Base-by-base conservation (phyloP, 2,888 invertebrate species). In the Rotaria magnacalcarata region DNA sequence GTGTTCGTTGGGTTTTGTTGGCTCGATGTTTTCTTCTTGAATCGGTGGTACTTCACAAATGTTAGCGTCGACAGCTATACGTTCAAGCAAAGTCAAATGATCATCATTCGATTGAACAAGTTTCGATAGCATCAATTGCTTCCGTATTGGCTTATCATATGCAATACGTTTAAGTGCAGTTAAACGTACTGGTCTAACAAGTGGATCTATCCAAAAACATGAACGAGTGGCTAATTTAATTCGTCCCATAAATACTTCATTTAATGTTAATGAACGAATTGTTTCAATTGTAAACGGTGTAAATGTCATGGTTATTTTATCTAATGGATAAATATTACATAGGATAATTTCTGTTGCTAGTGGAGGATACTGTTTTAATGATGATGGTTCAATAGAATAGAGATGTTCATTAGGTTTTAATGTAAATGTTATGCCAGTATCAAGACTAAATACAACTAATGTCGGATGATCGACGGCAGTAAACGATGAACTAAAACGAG, bases 61-160 rank as follows among this genome's bases (percentile, higher is more conserved):
- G 8, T 80, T 47, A 47, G n/a, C 80, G 47, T 80, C 47, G n/a
- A n/a, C 2, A n/a, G 47, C 80, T n/a, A 80, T 41, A 67, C 34
- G 67, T 80, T 80, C 80, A 47, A 80, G 80, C 47, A 80, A 0
- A 47, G 11, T 80, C 47, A 80, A 47, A 47, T 80, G 80, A n/a
- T 80, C n/a, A 24, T 80, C 80, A 47, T 80, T 80, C 7, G 47
- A 21, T 80, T 80, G 80, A 80, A 80, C 47, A 47, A 80, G 47
- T 47, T 80, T 80, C 3, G 47, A 24, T 47, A 47, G 0, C 11
- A 80, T 24, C 16, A 80, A 47, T 80, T 80, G 80, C 47, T 80
- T 80, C 11, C 80, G 43, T 47, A 80, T 80, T 80, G 80, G 47
- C 47, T 80, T 80, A 80, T 80, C 80, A 80, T 80, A 80, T 80